Evolutionary conservation across 1,140 invertebrate species (phyloP).

Genomic region (Potamilus streckersoni): DNA sequence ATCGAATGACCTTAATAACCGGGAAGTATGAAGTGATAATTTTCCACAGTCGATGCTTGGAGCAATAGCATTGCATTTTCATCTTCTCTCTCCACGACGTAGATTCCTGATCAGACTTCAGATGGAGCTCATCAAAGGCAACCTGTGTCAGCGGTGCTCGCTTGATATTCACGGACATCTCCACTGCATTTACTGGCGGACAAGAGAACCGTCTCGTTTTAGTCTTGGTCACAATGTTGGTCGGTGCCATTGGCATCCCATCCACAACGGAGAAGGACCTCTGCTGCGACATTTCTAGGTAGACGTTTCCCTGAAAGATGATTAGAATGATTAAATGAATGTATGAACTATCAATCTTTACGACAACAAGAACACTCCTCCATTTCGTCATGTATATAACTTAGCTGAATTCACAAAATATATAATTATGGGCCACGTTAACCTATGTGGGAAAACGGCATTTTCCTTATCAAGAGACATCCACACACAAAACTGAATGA

Average conservation of each 20-base stretch:
- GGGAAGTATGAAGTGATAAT: conserved; percentile 52
- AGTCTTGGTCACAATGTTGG: background rate
- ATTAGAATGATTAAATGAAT: no score
- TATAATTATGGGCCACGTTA: no score
- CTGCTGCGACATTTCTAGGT: no score
- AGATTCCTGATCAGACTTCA: conserved; percentile 35
- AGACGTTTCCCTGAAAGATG: no score
- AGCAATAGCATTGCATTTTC: conserved; percentile 43
- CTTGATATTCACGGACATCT: conserved; percentile 36
- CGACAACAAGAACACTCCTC: no score
- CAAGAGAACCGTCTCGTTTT: conserved; percentile 35
- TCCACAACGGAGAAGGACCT: no score
- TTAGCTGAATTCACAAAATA: no score
- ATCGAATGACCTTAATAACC: conserved; percentile 57
- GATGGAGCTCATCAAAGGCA: conserved; percentile 54
- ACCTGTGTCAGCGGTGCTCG: conserved; percentile 46
- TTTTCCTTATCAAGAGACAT: no score
- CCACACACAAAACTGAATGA: no score
- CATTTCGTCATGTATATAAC: no score
- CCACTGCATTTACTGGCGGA: conserved; percentile 14
- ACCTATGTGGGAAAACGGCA: no score
- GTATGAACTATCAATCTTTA: no score
- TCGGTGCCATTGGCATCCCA: background rate
- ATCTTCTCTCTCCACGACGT: conserved; percentile 27
- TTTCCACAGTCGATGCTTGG: conserved; percentile 54